Evolutionary conservation across 37 sponge, comb jelly and placozoan genomes (phyloP).

Genomic region (Haliclona indistincta): DNA sequence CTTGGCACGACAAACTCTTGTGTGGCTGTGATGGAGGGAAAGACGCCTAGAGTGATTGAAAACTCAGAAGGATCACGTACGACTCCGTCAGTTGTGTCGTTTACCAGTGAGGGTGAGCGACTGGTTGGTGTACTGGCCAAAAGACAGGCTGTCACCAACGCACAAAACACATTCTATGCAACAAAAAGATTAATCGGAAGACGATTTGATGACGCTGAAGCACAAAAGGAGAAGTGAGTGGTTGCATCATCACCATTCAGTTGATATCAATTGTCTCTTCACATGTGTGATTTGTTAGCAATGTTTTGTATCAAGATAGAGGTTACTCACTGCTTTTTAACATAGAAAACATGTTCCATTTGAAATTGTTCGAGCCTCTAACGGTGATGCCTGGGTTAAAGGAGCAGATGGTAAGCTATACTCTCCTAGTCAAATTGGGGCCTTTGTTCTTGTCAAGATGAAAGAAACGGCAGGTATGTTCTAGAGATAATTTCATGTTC

Average conservation of each 20-base stretch:
- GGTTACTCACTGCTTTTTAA: background rate
- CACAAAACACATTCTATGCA: slow-evolving; percentile 93
- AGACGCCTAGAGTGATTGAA: slow-evolving; percentile 93
- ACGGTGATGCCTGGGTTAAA: slow-evolving; percentile 99
- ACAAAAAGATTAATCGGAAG: slow-evolving; percentile 96
- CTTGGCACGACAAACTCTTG: slow-evolving; percentile 99
- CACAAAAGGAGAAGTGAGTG: slow-evolving; percentile 84
- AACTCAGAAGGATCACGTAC: slow-evolving; percentile 96
- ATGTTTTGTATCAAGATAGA: background rate
- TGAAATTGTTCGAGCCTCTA: slow-evolving; percentile 86
- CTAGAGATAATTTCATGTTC: background rate
- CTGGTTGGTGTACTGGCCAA: slow-evolving; percentile 90
- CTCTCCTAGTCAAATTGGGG: slow-evolving; percentile 98
- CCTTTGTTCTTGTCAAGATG: slow-evolving; percentile 97
- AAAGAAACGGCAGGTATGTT: slow-evolving; percentile 95
- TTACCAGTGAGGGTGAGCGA: slow-evolving; percentile 93
- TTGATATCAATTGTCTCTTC: no score
- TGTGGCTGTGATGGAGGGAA: slow-evolving; percentile 99
- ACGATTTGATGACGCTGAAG: slow-evolving; percentile 90
- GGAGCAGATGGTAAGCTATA: slow-evolving; percentile 85
- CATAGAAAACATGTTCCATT: slow-evolving; percentile 80
- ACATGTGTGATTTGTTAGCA: no score
- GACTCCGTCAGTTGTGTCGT: slow-evolving; percentile 98
- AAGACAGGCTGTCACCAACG: slow-evolving; percentile 98
- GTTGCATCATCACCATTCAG: no score